Evolutionary conservation across 2,113 vertebrate species (phyloP), one percentile per base, ranked within the genome.

Genomic region (Odontesthes bonariensis): DNA sequence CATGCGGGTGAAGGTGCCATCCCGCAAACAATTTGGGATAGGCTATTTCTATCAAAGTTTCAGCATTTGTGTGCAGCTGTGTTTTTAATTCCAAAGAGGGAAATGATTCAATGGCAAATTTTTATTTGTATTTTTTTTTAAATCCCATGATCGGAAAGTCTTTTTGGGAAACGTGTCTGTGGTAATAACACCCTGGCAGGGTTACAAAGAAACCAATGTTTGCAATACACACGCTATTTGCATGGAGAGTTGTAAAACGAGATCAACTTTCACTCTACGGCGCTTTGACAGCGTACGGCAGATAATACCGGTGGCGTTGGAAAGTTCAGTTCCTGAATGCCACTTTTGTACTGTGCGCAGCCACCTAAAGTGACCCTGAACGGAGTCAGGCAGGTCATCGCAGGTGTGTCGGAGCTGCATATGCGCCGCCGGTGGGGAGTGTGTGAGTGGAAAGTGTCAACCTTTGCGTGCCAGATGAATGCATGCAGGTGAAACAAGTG

Each of bases 391-490:
- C 12, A 61, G 17, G 38, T 62, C 32, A 32, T 1, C 32, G 2
- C 0, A 0, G 57, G 44, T 11, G 49, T 44, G 42, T 35, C 4
- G 12, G 19, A 59, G 58, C 27, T 66, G 32, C 23, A 31, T 58
- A 61, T 61, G 71, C 64, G 68, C 12, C 17, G 55, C 40, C 13
- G 31, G 60, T 10, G 22, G 70, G 71, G 61, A 63, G 70, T 10
- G 70, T 10, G 52, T 27, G 63, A 65, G 60, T 23, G 79, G 73
- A 40, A 83, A 65, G 31, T 65, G 9, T 68, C 66, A 72, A 72
- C 73, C 66, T 85, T 81, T 83, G 80, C 73, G 61, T 81, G 73
- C 13, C 66, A 66, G 79, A 77, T 65, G 71, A 83, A 85, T 55
- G 20, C n/a, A 63, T 38, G 65, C 52, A 46, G 51, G 12, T 54